Evolutionary conservation across 2,888 invertebrate genomes (phyloP), one percentile per base, ranked within the genome.

Genomic region (Sarcophaga rosellei): DNA sequence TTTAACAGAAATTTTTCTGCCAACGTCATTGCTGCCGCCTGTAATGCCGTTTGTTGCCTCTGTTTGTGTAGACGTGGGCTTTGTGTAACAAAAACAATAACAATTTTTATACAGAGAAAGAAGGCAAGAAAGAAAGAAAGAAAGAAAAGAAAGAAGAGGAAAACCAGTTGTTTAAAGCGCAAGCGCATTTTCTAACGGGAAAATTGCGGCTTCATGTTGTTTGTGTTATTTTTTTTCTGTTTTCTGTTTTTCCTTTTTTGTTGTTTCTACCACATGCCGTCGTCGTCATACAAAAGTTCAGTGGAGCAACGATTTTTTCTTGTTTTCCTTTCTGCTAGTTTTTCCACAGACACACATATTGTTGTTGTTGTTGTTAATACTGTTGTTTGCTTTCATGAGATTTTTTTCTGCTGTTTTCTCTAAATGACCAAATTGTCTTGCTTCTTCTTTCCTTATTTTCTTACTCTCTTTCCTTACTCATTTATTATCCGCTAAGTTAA

Each of bases 161-260:
- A 84, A 84, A 84, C 84, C 79, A 61, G 84, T 76, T 84, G 63
- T 84, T 57, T 47, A 84, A 78, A 86, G 75, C 86, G 86, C 86
- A 86, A 68, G 81, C 86, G 84, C 86, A 84, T 81, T 86, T 85
- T 81, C 84, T 86, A 86, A 86, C 84, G 86, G 86, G 70, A 86
- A 74, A 78, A 61, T 70, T 61, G 21, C 61, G 21, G 63, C 69
- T 57, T 45, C 44, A 21, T 66, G 44, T 8, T 66, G 44, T 66
- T 66, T 59, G 25, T 73, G 25, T 47, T 35, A 17, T 20, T 12
- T 53, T 53, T 21, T 68, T 72, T 70, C 57, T 79, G 21, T 53
- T 12, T 17, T 47, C 4, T 15, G 47, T 62, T 70, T 17, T 59
- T 21, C 10, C 25, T 65, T 47, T 62, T 8, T 57, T 76, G 57